A percentile compares a stretch with the other conserved stretches of the same genome.
Conservation (phyloP, 2,113 vertebrate genomes). For the Litocranius walleri region DNA sequence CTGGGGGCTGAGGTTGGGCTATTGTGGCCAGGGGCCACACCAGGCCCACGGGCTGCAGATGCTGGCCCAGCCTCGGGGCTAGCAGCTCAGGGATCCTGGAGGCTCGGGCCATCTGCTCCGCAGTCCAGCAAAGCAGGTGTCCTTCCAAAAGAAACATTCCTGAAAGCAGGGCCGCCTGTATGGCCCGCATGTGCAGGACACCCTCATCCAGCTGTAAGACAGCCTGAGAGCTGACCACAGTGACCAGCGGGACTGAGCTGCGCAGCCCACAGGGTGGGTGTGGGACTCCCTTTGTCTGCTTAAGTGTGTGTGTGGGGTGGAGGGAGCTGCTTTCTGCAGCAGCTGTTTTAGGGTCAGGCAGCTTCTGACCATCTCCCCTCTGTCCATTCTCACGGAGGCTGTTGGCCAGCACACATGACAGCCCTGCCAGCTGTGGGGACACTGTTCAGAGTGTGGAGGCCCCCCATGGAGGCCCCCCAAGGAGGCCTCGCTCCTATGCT, state of each 20-base stretch:
- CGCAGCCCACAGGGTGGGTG: not conserved
- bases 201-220: conserved; percentile 69
- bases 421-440: not conserved
- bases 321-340: not conserved
- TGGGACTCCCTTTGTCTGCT: conserved; percentile 63
- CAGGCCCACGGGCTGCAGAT: conserved; percentile 68
- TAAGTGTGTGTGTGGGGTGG: fast-evolving
- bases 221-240: conserved; percentile 13
- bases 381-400: not conserved
- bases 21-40: conserved; percentile 50
- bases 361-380: conserved; percentile 43
- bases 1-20: conserved; percentile 43
- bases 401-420: not conserved
- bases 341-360: not conserved
- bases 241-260: not conserved
- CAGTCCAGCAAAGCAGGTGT: conserved; percentile 59
- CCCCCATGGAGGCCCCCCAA: not conserved
- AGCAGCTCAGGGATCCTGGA: conserved; percentile 37
- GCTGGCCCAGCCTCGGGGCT: conserved; percentile 40
- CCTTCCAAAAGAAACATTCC: conserved; percentile 51
- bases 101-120: conserved; percentile 79
- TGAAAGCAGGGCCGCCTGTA: not conserved
- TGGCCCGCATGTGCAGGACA: not conserved
- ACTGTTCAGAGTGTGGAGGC: not conserved
- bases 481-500: not conserved